A percentile compares a stretch with the other conserved stretches of the same genome.
Conservation (phyloP, 2,113 vertebrate species). For the Phoenicopterus ruber region DNA sequence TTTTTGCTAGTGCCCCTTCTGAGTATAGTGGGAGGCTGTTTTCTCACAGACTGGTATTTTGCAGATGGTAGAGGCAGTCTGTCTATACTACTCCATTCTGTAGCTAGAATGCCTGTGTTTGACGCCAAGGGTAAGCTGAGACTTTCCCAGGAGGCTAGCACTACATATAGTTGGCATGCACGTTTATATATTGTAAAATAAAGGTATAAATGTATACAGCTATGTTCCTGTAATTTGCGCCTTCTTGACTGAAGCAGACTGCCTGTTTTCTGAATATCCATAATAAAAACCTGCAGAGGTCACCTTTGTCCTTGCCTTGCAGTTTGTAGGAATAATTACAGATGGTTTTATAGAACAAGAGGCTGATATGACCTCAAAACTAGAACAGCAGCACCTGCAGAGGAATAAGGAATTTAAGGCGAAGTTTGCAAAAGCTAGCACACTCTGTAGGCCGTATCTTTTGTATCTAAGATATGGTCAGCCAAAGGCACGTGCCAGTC, state of each 20-base stretch:
- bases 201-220: neutral
- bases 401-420: neutral
- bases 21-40: neutral
- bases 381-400: neutral
- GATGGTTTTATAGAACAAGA: neutral
- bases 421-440: neutral
- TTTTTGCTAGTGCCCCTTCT: neutral
- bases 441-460: neutral
- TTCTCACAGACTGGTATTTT: neutral
- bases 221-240: neutral
- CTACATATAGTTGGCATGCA: neutral
- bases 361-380: neutral
- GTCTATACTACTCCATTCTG: neutral
- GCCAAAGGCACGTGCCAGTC: neutral
- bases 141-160: neutral
- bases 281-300: slow-evolving; percentile 19
- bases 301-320: neutral
- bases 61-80: neutral
- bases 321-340: neutral
- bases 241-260: neutral
- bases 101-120: neutral
- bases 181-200: neutral
- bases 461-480: neutral
- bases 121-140: neutral
- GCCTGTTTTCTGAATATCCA: neutral